phyloP scores from a whole-genome alignment of 1,140 invertebrate genomes.

The Papilio dardanus region DNA sequence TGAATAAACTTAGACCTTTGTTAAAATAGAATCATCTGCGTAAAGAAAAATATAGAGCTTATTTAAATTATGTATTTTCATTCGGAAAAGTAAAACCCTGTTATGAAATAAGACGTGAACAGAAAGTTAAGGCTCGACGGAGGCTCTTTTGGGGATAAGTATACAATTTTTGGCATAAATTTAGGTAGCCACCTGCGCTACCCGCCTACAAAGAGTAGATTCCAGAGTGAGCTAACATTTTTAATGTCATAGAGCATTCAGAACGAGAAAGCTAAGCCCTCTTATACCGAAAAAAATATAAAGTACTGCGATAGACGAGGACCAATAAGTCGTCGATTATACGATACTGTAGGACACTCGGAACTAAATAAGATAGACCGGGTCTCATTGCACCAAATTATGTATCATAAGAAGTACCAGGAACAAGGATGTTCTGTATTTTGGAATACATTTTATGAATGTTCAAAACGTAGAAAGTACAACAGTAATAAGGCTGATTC shows the following conservation, averaged over 20 bases:
- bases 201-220: background rate
- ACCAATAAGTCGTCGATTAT: no score
- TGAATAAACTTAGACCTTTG: background rate
- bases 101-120: constrained; percentile 3
- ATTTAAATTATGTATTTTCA: background rate
- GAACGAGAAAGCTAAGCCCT: background rate
- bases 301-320: no score
- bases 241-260: background rate
- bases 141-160: background rate
- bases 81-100: background rate
- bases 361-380: no score
- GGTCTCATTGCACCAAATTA: no score
- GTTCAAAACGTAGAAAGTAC: no score
- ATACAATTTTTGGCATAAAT: constrained; percentile 7
- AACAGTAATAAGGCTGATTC: no score
- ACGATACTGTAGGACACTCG: no score
- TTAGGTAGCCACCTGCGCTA: constrained; percentile 4
- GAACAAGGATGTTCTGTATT: no score
- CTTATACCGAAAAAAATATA: no score
- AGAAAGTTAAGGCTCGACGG: background rate
- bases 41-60: background rate
- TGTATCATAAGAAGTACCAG: no score
- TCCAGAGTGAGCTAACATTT: background rate
- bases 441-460: no score
- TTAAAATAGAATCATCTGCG: background rate